Evolutionary conservation across 2,797 vertebrate species (phyloP).

Genomic region (Brachyalestes nurse): DNA sequence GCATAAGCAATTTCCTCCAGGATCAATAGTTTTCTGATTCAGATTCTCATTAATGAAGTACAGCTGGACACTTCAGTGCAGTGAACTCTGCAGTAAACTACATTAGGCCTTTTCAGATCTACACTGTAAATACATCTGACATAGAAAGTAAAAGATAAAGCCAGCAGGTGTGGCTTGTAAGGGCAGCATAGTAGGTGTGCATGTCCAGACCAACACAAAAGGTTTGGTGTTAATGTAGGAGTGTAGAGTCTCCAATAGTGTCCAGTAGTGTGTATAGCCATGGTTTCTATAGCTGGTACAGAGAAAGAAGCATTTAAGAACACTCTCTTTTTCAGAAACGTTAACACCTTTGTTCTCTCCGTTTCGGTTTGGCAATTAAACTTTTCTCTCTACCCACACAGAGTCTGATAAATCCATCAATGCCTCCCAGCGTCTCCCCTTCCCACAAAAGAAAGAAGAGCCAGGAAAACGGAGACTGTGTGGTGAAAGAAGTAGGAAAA

Average conservation of each 20-base stretch:
- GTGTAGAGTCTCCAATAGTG: too few species aligned
- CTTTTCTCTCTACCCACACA: background rate
- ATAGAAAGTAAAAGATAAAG: background rate
- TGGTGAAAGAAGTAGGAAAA: background rate
- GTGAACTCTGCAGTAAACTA: background rate
- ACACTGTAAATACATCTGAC: background rate
- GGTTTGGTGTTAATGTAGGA: background rate
- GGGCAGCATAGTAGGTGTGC: background rate
- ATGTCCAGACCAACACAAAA: background rate
- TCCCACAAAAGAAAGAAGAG: background rate
- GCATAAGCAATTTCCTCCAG: too few species aligned
- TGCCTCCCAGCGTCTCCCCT: background rate
- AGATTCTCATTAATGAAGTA: background rate
- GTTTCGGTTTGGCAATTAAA: background rate
- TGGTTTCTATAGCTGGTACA: background rate
- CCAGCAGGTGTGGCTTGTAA: background rate
- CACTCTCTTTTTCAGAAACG: background rate
- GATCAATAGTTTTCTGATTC: too few species aligned
- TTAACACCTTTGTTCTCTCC: slow-evolving; percentile 12
- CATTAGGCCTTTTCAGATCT: background rate
- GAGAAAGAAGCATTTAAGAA: background rate
- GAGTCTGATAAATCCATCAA: background rate
- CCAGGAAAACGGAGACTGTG: background rate
- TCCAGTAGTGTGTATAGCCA: background rate
- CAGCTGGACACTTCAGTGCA: background rate